These are phyloP conservation scores for Ceyx melanurus DNA, from an alignment of 2,113 vertebrate genomes.

Conservation along the genomic window DNA sequence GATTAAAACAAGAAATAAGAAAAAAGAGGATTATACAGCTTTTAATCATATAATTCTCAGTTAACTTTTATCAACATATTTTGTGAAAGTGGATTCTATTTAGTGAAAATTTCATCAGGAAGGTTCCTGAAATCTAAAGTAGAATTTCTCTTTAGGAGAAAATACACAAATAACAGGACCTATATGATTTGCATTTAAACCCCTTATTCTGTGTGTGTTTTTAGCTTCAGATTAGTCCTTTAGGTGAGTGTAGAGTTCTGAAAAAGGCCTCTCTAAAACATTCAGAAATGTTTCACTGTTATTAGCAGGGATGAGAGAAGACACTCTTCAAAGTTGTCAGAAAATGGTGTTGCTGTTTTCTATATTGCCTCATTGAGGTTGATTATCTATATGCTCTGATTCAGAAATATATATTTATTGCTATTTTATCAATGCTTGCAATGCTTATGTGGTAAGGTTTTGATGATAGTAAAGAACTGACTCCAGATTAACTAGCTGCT, in stretches of 20 bases:
- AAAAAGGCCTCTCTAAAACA: neutral
- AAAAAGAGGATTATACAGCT: neutral
- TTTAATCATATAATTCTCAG: neutral
- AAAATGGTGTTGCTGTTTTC: neutral
- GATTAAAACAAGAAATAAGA: conserved; percentile 12
- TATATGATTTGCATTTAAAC: neutral
- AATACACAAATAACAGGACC: neutral
- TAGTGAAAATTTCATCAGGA: neutral
- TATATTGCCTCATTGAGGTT: neutral
- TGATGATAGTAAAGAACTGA: neutral
- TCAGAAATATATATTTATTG: neutral
- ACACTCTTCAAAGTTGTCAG: neutral
- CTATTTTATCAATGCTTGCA: neutral
- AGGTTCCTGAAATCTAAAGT: neutral
- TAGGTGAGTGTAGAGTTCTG: neutral
- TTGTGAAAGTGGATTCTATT: neutral
- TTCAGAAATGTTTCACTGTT: neutral
- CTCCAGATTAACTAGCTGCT: neutral
- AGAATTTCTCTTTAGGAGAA: neutral
- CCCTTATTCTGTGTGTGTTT: neutral
- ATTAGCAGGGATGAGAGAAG: neutral
- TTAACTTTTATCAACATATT: neutral
- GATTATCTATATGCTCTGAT: neutral
- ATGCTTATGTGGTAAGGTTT: neutral
- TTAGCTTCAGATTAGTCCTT: neutral